Evolutionary conservation across 2,797 vertebrate genomes (phyloP).

Genomic region (Adrianichthys oophorus): DNA sequence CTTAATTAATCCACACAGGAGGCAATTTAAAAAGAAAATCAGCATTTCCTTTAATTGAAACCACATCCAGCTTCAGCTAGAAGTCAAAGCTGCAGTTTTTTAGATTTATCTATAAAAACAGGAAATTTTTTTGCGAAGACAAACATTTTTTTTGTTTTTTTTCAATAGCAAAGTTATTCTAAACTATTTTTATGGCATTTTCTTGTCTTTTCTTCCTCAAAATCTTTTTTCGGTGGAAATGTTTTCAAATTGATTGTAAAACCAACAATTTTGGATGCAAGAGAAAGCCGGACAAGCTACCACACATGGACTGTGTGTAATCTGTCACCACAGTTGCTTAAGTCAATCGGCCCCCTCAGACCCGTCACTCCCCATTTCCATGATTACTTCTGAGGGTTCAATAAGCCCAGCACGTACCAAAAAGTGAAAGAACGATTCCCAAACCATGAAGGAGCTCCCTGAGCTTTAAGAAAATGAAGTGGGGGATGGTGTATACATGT

Average conservation of each 20-base stretch:
- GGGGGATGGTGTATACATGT: conserved; percentile 7
- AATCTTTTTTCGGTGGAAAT: too few relatives aligned
- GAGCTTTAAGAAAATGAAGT: conserved; percentile 39
- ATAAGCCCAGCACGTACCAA: conserved; percentile 41
- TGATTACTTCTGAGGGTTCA: conserved; percentile 59
- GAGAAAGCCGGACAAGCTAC: too few relatives aligned
- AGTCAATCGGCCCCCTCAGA: conserved; percentile 5
- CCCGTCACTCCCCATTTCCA: conserved; percentile 48
- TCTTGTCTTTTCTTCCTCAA: too few relatives aligned
- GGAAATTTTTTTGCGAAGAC: too few relatives aligned
- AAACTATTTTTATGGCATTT: too few relatives aligned
- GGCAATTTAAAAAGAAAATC: conserved; percentile 28
- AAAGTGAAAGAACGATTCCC: conserved; percentile 8
- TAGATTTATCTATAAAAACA: too few relatives aligned
- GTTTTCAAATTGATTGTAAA: too few relatives aligned
- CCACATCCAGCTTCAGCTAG: conserved; percentile 16
- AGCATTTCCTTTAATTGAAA: conserved; percentile 36
- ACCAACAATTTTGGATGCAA: too few relatives aligned
- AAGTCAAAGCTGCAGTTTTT: not conserved
- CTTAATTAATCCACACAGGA: conserved; percentile 55
- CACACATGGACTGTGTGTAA: too few relatives aligned
- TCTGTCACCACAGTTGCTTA: too few relatives aligned
- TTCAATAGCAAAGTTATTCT: too few relatives aligned
- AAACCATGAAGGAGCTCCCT: conserved; percentile 8
- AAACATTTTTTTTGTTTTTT: too few relatives aligned